Evolutionary conservation across 2,888 invertebrate species (phyloP), one percentile per base, ranked within the genome.

Genomic region (Hoplodrina blanda): DNA sequence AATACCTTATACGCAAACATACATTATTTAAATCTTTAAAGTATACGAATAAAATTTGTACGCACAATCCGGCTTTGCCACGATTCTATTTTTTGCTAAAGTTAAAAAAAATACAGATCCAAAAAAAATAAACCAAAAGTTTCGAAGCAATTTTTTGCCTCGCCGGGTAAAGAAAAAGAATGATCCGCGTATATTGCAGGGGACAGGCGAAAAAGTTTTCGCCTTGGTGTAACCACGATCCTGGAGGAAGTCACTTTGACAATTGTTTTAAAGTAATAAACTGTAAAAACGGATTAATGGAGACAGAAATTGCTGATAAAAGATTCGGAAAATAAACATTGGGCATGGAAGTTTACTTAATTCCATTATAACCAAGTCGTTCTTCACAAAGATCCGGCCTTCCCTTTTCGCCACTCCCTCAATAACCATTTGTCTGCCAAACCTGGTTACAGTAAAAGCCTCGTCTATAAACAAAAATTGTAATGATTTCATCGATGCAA

Each of bases 141-240:
- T 85, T 76, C 2, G 62, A 78, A 76, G 81, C 83, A 86, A 85
- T 85, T 86, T 85, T 85, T 81, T 85, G 86, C 85, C 62, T 79
- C 85, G 64, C 6, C 62, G 83, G 74, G 71, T 85, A 83, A 85
- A 86, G 83, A 81, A 76, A 85, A 84, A 68, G 85, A 77, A 83
- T 82, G 86, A 83, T 85, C 64, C 69, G 57, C 66, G 75, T 76
- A 78, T 83, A 86, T 76, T 82, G 77, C 60, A 50, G 62, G 55
- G 62, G 78, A 78, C 76, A 71, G 72, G 57, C 60, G 60, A 71
- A 77, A 78, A 84, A 76, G 69, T 82, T 84, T 75, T 50, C 8
- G 68, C 52, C 25, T 67, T 64, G 44, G 44, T 80, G 53, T 73
- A 68, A 78, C 73, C 69, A 71, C 60, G 67, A 44, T 65, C 52